Evolutionary conservation across 23 tunicate species (phyloP), one percentile per base, ranked within the genome.

Genomic region (Botrylloides violaceus): DNA sequence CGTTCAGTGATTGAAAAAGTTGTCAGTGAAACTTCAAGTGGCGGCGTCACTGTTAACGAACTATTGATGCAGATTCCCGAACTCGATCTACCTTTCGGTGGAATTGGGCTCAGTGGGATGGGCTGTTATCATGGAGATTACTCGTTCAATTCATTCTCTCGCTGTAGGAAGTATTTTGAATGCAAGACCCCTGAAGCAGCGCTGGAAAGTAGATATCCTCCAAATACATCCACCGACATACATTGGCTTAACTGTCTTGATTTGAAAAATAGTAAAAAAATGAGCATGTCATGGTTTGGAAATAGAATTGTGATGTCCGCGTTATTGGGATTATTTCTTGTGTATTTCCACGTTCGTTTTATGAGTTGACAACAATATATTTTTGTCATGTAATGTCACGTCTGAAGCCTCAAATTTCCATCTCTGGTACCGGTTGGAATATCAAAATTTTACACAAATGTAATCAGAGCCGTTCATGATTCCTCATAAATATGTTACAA

Each of bases 31-130:
- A 80, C 81, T 4, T 61, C 76, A 6, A 76, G 78, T 47, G 97
- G 97, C 21, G 97, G 97, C 2, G 84, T 89, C 33, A 83, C 84
- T 5, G 75, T 83, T 9, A 89, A 89, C 58, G 91, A 89, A 32
- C 38, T 59, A 18, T 20, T 85, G 27, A 72, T 84, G 83, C 97
- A 89, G 28, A 37, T 58, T 49, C 36, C 34, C 35, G 74, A 64
- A 4, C 32, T 71, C 3, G 66, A 83, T 34, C 66, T 89, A 24
- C 97, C 97, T 21, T 89, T 89, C 73, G 97, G 97, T 35, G 97
- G 97, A 4, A 77, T 83, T 3, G 91, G 91, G 24, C 22, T 56
- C 15, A 64, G 81, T 59, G 91, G 97, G n/a, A 77, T 89, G 73
- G 97, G 97, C 25, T n/a, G 49, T 7, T 83, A 83, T 38, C 97